Percentiles rank a stretch among this genome's conserved stretches.
Evolutionary conservation across 2,113 vertebrate genomes (phyloP).

Genomic region (Phasianus colchicus): DNA sequence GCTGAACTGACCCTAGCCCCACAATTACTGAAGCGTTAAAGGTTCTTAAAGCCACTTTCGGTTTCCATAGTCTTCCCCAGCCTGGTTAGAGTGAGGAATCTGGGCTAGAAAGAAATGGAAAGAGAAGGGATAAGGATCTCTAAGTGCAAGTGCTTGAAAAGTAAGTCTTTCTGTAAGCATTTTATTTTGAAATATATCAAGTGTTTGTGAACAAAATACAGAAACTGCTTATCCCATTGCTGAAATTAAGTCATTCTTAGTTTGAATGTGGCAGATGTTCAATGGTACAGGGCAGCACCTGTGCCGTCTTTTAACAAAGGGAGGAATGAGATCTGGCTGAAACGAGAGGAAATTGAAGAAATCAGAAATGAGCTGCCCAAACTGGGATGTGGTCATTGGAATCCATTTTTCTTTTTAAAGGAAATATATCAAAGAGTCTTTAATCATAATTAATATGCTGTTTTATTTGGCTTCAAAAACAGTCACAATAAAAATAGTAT

Average conservation of each 20-base stretch:
- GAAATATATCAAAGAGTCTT: not conserved
- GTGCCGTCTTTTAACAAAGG: not conserved
- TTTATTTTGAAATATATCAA: constrained; percentile 6
- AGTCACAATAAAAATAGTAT: constrained; percentile 14
- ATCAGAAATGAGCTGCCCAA: not conserved
- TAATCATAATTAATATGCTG: not conserved
- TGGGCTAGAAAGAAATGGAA: constrained; percentile 20
- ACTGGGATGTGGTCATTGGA: not conserved
- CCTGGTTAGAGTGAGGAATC: not conserved
- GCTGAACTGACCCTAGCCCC: not conserved
- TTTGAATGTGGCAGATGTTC: not conserved
- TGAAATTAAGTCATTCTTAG: not conserved
- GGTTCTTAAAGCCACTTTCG: constrained; percentile 12
- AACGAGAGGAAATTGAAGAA: not conserved
- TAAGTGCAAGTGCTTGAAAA: constrained; percentile 5
- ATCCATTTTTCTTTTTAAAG: not conserved
- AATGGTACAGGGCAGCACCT: not conserved
- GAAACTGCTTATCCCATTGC: not conserved
- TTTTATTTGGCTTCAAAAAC: not conserved
- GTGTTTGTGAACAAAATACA: not conserved
- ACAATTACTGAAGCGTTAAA: not conserved
- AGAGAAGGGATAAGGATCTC: not conserved
- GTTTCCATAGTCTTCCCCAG: not conserved
- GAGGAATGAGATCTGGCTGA: not conserved
- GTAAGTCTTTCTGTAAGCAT: not conserved